Percentiles rank a stretch among this genome's conserved stretches.
Conservation (phyloP, 2,113 vertebrate species). For the Rhodinocichla rosea region DNA sequence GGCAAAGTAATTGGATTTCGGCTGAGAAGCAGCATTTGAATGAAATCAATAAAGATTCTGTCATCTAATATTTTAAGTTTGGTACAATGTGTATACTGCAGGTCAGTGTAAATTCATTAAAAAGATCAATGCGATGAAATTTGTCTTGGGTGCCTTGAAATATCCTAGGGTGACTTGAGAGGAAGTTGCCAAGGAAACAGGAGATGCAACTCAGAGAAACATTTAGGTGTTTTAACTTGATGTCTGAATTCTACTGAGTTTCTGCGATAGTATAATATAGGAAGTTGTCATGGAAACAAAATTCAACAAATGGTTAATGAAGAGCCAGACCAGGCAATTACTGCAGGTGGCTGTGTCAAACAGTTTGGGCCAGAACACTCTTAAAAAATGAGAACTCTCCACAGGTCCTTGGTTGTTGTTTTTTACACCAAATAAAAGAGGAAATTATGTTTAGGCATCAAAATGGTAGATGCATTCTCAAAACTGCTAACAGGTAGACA, state of each 20-base stretch:
- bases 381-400: background rate
- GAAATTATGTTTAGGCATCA: background rate
- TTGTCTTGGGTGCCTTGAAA: slow-evolving; percentile 47
- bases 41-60: slow-evolving; percentile 59
- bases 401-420: background rate
- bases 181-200: slow-evolving; percentile 62
- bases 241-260: slow-evolving; percentile 14
- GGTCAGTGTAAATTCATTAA: slow-evolving; percentile 59
- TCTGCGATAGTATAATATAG: background rate
- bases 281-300: slow-evolving; percentile 61
- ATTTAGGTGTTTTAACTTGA: slow-evolving; percentile 31
- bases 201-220: slow-evolving; percentile 25
- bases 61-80: slow-evolving; percentile 62
- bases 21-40: slow-evolving; percentile 48
- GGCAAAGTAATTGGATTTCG: slow-evolving; percentile 54
- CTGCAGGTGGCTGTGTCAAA: background rate
- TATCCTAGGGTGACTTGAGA: slow-evolving; percentile 40
- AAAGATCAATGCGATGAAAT: slow-evolving; percentile 39
- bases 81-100: slow-evolving; percentile 3
- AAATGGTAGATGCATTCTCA: background rate
- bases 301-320: slow-evolving; percentile 33
- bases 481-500: background rate
- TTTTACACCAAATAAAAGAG: background rate
- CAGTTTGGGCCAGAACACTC: background rate
- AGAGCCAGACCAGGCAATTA: background rate